A percentile compares a stretch with the other conserved stretches of the same genome.
These are phyloP conservation scores for Tetragnatha montana DNA, from an alignment of 2,888 invertebrate genomes.

Conservation along the genomic window DNA sequence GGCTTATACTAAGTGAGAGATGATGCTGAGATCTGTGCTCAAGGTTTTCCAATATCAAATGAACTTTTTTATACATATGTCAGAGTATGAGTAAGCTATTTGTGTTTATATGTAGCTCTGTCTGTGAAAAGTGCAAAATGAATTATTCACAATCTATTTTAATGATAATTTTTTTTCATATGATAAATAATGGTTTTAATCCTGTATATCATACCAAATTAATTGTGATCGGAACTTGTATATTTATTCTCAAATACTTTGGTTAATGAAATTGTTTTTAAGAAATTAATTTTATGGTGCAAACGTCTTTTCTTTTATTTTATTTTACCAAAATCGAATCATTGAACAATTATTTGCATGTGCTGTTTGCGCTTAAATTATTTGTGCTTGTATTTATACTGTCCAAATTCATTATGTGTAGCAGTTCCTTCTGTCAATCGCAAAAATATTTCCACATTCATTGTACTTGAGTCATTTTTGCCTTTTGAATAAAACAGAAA, in stretches of 20 bases:
- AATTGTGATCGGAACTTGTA: conserved; percentile 11
- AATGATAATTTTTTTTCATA: conserved; percentile 39
- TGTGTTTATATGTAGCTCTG: conserved; percentile 52
- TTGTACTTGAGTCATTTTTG: conserved; percentile 62
- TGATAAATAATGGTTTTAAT: conserved; percentile 26
- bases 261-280: conserved; percentile 10
- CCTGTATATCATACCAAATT: not conserved
- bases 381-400: conserved; percentile 49
- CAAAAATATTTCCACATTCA: conserved; percentile 27
- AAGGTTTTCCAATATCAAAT: conserved; percentile 62
- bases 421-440: conserved; percentile 34
- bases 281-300: not conserved
- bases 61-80: conserved; percentile 37
- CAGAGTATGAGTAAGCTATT: conserved; percentile 43
- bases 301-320: not conserved
- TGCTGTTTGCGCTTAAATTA: conserved; percentile 53
- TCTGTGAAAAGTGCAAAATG: conserved; percentile 49
- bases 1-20: conserved; percentile 8
- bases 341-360: conserved; percentile 9
- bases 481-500: conserved; percentile 39
- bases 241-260: conserved; percentile 35
- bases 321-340: not conserved
- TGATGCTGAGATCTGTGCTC: conserved; percentile 64
- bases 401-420: conserved; percentile 41
- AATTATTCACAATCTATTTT: conserved; percentile 30